Evolutionary conservation across 2,113 vertebrate genomes (phyloP), one percentile per base, ranked within the genome.

Genomic region (Formicarius rufipectus): DNA sequence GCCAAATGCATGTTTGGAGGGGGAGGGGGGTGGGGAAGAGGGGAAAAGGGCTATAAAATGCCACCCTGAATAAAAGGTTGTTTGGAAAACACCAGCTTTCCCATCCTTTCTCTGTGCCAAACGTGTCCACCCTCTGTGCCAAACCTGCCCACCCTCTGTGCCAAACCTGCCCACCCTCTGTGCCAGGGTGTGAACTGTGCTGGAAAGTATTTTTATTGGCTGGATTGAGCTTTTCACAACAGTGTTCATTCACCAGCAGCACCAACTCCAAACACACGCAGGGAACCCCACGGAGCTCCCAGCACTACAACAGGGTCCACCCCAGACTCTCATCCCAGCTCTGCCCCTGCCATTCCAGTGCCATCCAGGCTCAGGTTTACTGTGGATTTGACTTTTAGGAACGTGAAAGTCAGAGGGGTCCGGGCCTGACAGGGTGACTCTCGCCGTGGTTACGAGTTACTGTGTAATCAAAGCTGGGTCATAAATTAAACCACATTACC

Each of bases 401-500:
- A 55, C 0, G 0, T 30, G 16, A 59, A 93, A 84, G 87, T 67
- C 85, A 49, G 79, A 45, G 24, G 11, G n/a, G 30, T 3, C 59
- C 9, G 3, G n/a, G 52, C 7, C 45, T 4, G 24, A 31, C 83
- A 64, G 24, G 6, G 84, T 33, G 81, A 50, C 69, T 79, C 4
- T 14, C 42, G 7, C 86, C 13, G 14, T 19, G 81, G 39, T 49
- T 87, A 63, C 12, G 17, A 87, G 97, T 97, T 97, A 96, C 93
- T 93, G 62, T 93, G 93, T 93, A 96, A 97, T 90, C 84, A 19
- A 40, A 75, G 58, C 47, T 63, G 37, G 68, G 95, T 96, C 35
- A 95, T 93, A 97, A 96, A 97, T 94, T 96, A 95, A 97, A 71
- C 96, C 39, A 47, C 86, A 68, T 81, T 90, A 88, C 96, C 96